These are phyloP conservation scores for Keiferia lycopersicella DNA, from an alignment of 2,888 invertebrate genomes.

Conservation along the genomic window DNA sequence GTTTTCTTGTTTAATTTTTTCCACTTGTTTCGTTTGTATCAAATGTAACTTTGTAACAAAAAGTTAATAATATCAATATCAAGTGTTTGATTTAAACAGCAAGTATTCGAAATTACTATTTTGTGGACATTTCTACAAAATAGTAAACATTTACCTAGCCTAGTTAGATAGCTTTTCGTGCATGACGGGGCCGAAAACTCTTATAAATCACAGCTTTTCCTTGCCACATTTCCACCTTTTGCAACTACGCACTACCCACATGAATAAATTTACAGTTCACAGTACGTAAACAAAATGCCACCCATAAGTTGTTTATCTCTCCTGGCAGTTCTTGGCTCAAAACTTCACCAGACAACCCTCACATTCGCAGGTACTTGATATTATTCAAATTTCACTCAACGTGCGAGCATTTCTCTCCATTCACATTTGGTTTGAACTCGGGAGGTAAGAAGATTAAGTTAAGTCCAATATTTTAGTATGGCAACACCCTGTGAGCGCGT, in stretches of 20 bases:
- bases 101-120: too few relatives aligned
- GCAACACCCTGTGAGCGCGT: slow-evolving; percentile 32
- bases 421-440: slow-evolving; percentile 32
- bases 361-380: slow-evolving; percentile 13
- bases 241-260: neutral
- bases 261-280: slow-evolving; percentile 21
- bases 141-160: too few relatives aligned
- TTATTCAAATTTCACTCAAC: slow-evolving; percentile 42
- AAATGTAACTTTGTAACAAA: too few relatives aligned
- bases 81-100: too few relatives aligned
- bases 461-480: slow-evolving; percentile 60
- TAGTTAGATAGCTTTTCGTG: too few relatives aligned
- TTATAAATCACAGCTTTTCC: too few relatives aligned
- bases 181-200: too few relatives aligned
- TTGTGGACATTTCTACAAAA: too few relatives aligned
- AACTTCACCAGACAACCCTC: neutral
- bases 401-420: slow-evolving; percentile 24
- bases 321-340: slow-evolving; percentile 14
- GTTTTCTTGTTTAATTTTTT: too few relatives aligned
- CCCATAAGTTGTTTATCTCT: slow-evolving; percentile 26
- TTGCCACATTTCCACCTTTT: neutral
- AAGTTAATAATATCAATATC: too few relatives aligned
- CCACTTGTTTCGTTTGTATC: too few relatives aligned
- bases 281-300: slow-evolving; percentile 34
- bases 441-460: slow-evolving; percentile 56